Conservation (phyloP, 2,113 vertebrate genomes). For the Seriola aureovittata region DNA sequence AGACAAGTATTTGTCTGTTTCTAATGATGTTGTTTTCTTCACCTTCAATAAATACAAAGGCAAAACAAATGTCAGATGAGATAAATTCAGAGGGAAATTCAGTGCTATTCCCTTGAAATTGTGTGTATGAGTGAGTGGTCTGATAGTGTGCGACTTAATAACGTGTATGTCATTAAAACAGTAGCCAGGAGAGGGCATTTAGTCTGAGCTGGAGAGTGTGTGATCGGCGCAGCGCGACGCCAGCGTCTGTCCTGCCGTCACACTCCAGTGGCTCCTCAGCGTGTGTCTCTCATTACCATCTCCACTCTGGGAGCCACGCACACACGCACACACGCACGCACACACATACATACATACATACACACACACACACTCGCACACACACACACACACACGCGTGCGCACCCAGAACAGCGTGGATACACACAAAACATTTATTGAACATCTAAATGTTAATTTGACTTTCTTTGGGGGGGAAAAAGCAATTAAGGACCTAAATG, state of each 20-base stretch:
- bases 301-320: conserved; percentile 15
- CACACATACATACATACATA: background rate
- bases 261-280: conserved; percentile 50
- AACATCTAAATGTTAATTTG: conserved; percentile 79
- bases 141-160: conserved; percentile 48
- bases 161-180: conserved; percentile 62
- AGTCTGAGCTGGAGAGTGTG: conserved; percentile 53
- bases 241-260: conserved; percentile 70
- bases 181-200: conserved; percentile 66
- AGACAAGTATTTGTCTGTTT: conserved; percentile 25
- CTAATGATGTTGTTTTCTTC: conserved; percentile 17
- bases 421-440: conserved; percentile 60
- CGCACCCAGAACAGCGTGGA: background rate
- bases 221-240: conserved; percentile 68
- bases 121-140: conserved; percentile 11
- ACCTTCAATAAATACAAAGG: background rate
- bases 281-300: conserved; percentile 69
- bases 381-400: background rate
- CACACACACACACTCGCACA: too few species aligned
- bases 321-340: conserved; percentile 17
- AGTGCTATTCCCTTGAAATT: background rate
- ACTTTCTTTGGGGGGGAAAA: conserved; percentile 57
- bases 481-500: conserved; percentile 69
- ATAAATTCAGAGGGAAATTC: background rate
- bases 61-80: background rate